A percentile compares a stretch with the other conserved stretches of the same genome.
phyloP scores from a whole-genome alignment of 2,797 vertebrate genomes.

The Centroberyx gerrardi region DNA sequence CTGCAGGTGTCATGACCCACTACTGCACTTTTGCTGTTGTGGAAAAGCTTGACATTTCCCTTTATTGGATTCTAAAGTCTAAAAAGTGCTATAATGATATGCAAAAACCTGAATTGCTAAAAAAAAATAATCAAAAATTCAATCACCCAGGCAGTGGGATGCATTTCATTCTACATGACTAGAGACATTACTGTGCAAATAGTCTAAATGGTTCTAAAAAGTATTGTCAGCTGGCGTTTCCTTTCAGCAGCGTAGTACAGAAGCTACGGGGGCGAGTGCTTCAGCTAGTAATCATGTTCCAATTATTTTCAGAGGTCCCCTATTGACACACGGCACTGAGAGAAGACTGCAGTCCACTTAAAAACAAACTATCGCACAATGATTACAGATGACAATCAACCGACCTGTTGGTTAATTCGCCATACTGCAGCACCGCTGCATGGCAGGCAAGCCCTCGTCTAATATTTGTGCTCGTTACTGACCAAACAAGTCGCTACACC shows the following conservation, averaged over 20 bases:
- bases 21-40: too few species aligned
- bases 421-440: neutral
- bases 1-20: too few species aligned
- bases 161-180: neutral
- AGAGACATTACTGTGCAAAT: neutral
- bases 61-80: too few species aligned
- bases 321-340: conserved; percentile 2
- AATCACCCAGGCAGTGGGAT: neutral
- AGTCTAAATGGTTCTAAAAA: neutral
- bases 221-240: neutral
- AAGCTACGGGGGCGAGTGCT: neutral
- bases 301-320: conserved; percentile 2
- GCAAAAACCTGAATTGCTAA: too few species aligned
- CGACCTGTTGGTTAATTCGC: neutral
- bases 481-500: conserved; percentile 14
- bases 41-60: too few species aligned
- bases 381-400: conserved; percentile 41
- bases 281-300: neutral
- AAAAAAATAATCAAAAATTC: neutral
- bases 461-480: neutral
- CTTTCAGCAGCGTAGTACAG: neutral
- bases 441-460: neutral
- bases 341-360: conserved; percentile 3
- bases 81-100: too few species aligned
- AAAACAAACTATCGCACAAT: conserved; percentile 3